phyloP scores from a whole-genome alignment of 2,888 invertebrate species.

The Rhyacophila evoluta region DNA sequence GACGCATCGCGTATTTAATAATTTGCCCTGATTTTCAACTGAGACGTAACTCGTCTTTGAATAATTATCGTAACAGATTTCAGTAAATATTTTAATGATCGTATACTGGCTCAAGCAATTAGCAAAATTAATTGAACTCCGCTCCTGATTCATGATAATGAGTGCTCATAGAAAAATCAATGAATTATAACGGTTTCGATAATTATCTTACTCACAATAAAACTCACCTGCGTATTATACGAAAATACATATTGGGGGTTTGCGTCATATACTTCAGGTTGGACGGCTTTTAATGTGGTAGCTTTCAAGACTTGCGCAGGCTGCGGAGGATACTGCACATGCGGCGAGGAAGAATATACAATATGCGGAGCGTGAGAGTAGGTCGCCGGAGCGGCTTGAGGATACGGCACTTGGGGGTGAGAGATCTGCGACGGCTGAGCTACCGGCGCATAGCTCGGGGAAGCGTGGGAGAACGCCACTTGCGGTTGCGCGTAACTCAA shows the following conservation, averaged over 20 bases:
- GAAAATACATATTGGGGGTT: conserved; percentile 37
- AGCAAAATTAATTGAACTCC: no score
- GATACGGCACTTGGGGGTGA: conserved; percentile 18
- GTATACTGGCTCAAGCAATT: no score
- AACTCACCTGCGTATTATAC: conserved; percentile 33
- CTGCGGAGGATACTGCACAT: conserved; percentile 13
- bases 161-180: no score
- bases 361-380: conserved; percentile 25
- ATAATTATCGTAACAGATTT: no score
- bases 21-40: no score
- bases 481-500: conserved; percentile 14
- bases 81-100: no score
- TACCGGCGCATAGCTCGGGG: background rate
- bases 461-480: background rate
- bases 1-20: no score
- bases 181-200: no score
- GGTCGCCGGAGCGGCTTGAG: conserved; percentile 2
- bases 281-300: background rate
- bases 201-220: no score
- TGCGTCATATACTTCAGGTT: conserved; percentile 29
- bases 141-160: no score
- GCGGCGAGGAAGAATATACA: conserved; percentile 7
- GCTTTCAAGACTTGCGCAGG: background rate
- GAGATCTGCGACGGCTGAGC: background rate
- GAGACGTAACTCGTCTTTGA: no score